phyloP scores from a whole-genome alignment of 2,797 vertebrate species.

The Myotis daubentonii region DNA sequence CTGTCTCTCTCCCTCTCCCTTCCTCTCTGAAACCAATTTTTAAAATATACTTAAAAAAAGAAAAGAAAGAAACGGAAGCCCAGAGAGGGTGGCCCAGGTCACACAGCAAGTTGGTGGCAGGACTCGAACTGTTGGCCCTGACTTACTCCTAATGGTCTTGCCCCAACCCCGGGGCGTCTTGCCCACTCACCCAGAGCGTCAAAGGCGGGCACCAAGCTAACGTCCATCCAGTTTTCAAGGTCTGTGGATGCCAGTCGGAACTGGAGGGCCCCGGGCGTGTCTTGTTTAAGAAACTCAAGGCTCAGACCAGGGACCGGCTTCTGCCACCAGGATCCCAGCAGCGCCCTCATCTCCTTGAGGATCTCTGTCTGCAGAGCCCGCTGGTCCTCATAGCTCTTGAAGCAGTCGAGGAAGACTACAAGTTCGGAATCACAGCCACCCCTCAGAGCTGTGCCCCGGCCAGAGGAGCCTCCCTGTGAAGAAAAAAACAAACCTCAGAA shows the following conservation, averaged over 20 bases:
- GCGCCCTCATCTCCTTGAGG: not conserved
- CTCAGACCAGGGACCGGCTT: not conserved
- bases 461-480: conserved; percentile 61
- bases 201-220: conserved; percentile 57
- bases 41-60: no score
- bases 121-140: not conserved
- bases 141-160: not conserved
- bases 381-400: conserved; percentile 46
- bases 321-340: not conserved
- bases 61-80: not conserved
- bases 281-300: not conserved
- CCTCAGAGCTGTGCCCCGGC: conserved; percentile 65
- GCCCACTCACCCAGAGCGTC: conserved; percentile 58
- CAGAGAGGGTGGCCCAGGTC: not conserved
- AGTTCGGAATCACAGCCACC: conserved; percentile 44
- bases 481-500: not conserved
- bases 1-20: no score
- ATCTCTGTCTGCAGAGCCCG: rapidly evolving
- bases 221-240: conserved; percentile 49
- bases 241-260: not conserved
- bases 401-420: conserved; percentile 58
- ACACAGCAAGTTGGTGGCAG: not conserved
- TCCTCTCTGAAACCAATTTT: no score
- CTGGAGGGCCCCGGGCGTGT: not conserved
- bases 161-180: not conserved